Percentiles rank a stretch among this genome's conserved stretches.
Evolutionary conservation across 23 tunicate genomes (phyloP).

Genomic region (Ciona savignyi): DNA sequence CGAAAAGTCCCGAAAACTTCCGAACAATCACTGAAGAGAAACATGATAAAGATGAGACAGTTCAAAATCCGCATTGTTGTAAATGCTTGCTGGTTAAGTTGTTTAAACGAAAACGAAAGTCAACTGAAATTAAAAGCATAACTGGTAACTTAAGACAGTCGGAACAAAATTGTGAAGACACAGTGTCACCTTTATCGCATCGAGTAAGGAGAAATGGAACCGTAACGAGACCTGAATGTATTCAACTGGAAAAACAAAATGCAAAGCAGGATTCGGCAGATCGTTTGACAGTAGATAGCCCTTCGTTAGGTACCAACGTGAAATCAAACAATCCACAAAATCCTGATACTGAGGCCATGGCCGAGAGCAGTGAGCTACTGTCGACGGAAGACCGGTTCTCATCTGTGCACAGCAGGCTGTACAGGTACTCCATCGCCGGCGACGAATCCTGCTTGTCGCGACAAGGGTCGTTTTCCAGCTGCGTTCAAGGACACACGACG

Average conservation of each 20-base stretch:
- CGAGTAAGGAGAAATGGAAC: no score
- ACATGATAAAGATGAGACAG: background rate
- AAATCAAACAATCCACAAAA: background rate
- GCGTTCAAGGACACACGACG: slow-evolving; percentile 1
- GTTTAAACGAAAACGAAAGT: no score
- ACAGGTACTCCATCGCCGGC: slow-evolving; percentile 8
- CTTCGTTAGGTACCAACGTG: background rate
- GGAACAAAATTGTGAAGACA: no score
- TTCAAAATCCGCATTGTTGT: background rate
- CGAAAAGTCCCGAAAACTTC: background rate
- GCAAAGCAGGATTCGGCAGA: background rate
- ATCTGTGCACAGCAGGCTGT: slow-evolving; percentile 12
- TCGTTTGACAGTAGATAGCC: background rate
- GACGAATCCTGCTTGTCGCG: slow-evolving; percentile 14
- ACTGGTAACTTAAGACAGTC: no score
- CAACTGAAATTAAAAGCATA: no score
- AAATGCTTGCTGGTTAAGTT: background rate
- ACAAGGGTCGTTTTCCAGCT: slow-evolving; percentile 31
- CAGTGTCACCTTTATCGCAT: no score
- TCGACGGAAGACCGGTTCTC: slow-evolving; percentile 7
- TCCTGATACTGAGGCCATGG: background rate
- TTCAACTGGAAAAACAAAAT: background rate
- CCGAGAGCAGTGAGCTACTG: background rate
- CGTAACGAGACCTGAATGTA: background rate
- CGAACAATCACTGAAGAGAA: background rate